Percentiles rank a stretch among this genome's conserved stretches.
phyloP scores from a whole-genome alignment of 1,140 invertebrate genomes.

The Thaumetopoea pityocampa region DNA sequence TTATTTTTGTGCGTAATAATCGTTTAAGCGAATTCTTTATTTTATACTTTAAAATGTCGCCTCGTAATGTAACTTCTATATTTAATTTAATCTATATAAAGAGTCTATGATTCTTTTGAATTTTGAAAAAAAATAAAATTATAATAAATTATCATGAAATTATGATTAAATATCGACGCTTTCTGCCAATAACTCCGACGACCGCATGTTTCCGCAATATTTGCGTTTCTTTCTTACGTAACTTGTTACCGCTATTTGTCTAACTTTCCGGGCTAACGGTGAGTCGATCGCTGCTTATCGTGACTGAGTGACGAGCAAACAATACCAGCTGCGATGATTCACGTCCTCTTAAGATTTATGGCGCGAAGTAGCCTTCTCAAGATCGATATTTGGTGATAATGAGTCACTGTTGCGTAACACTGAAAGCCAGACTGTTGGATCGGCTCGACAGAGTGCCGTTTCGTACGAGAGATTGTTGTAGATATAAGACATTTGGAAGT shows the following conservation, averaged over 20 bases:
- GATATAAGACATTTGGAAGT: conserved; percentile 23
- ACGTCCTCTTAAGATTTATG: conserved; percentile 20
- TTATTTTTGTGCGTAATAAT: too few relatives aligned
- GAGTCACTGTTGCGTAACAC: conserved; percentile 28
- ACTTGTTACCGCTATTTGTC: conserved; percentile 18
- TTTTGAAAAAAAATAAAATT: conserved; percentile 9
- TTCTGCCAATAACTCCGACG: conserved; percentile 14
- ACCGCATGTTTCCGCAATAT: conserved; percentile 40
- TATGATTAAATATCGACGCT: conserved; percentile 17
- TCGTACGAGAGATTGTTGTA: conserved; percentile 8
- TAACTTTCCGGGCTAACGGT: conserved; percentile 1
- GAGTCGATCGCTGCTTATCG: conserved; percentile 21
- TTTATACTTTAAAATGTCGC: too few relatives aligned
- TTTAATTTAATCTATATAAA: too few relatives aligned
- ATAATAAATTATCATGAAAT: conserved; percentile 12
- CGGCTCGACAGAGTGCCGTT: conserved; percentile 7
- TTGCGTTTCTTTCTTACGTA: conserved; percentile 37
- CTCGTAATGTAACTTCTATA: too few relatives aligned
- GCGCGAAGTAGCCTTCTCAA: conserved; percentile 16
- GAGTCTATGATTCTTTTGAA: too few relatives aligned
- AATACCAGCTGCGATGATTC: conserved; percentile 26
- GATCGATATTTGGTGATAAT: conserved; percentile 30
- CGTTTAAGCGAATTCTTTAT: too few relatives aligned
- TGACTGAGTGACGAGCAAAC: conserved; percentile 43
- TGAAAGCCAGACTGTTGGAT: conserved; percentile 15